These are phyloP conservation scores for Cisticola juncidis DNA, from an alignment of 2,113 vertebrate genomes.

Conservation along the genomic window DNA sequence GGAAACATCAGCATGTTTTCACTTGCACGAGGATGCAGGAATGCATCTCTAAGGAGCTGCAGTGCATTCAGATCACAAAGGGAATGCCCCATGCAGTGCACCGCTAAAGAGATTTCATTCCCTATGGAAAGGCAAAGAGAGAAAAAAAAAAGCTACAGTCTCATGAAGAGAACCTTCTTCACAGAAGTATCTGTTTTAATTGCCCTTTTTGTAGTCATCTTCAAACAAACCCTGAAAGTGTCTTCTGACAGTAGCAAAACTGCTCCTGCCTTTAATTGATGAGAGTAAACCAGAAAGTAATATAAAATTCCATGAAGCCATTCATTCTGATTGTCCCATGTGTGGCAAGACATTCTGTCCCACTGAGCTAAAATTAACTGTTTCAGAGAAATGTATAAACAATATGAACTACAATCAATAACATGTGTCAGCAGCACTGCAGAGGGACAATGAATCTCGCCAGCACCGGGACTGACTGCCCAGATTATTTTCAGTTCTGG, in stretches of 20 bases:
- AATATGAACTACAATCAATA: not conserved
- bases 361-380: not conserved
- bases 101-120: not conserved
- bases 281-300: not conserved
- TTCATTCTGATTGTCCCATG: not conserved
- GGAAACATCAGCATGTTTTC: not conserved
- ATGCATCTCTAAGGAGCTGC: not conserved
- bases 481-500: not conserved
- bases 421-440: not conserved
- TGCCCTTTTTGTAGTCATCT: not conserved
- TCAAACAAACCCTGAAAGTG: not conserved
- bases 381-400: conserved; percentile 3
- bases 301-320: not conserved
- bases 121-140: not conserved
- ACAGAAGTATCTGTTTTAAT: not conserved
- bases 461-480: not conserved
- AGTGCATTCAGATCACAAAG: not conserved
- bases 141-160: not conserved
- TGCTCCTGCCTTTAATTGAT: not conserved
- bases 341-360: not conserved
- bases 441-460: not conserved
- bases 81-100: not conserved
- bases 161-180: not conserved
- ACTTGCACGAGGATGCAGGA: not conserved
- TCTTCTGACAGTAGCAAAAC: not conserved